Percentiles rank a stretch among this genome's conserved stretches.
Conservation (phyloP, 2,113 vertebrate genomes). For the Nesoenas mayeri region DNA sequence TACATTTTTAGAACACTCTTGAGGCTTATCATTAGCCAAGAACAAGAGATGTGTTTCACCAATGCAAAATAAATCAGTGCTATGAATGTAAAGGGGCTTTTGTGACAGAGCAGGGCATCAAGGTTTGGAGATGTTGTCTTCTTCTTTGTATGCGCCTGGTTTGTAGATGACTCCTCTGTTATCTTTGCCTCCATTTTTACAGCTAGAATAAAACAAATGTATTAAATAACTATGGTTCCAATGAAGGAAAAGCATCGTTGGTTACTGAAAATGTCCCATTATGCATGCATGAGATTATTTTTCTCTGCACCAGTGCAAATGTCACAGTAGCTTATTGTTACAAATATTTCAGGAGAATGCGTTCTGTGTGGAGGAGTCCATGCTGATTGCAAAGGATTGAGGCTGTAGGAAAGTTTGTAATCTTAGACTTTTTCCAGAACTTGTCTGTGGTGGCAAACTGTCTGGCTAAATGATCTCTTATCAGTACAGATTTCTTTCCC, state of each 20-base stretch:
- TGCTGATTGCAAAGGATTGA: background rate
- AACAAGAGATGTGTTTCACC: background rate
- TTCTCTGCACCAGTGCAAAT: background rate
- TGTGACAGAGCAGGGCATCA: conserved; percentile 49
- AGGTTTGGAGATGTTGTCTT: conserved; percentile 75
- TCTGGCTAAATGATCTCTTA: background rate
- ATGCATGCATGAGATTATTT: background rate
- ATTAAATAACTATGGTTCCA: background rate
- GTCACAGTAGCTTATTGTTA: background rate
- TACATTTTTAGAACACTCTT: background rate
- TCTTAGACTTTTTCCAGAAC: background rate
- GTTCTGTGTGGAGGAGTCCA: background rate
- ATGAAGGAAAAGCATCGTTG: background rate
- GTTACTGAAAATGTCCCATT: background rate
- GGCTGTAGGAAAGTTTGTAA: background rate
- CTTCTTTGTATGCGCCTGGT: conserved; percentile 65
- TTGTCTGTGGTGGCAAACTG: background rate
- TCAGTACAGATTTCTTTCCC: background rate
- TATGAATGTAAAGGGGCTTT: background rate
- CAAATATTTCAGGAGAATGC: background rate
- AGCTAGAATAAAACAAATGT: conserved; percentile 29
- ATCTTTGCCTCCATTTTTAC: conserved; percentile 56
- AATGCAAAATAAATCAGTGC: background rate
- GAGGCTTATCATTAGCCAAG: background rate
- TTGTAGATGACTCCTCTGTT: conserved; percentile 75